Conservation (phyloP, 2,797 vertebrate genomes). For the Gastrophryne carolinensis region DNA sequence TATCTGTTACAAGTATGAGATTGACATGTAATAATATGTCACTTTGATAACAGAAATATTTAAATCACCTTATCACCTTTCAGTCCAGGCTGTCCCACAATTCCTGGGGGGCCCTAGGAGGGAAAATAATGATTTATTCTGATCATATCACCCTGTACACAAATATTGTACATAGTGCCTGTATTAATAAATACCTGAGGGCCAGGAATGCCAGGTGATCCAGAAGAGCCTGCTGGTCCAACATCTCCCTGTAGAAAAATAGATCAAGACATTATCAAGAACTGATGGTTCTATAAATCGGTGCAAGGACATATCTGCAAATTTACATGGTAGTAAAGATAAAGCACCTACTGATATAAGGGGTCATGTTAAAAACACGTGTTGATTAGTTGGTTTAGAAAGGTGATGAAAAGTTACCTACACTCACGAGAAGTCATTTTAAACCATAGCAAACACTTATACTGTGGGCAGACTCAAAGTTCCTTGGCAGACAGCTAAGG, state of each 20-base stretch:
- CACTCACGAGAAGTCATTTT: too few relatives aligned
- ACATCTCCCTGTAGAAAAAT: slow-evolving; percentile 73
- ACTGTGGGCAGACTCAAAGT: too few relatives aligned
- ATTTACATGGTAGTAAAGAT: too few relatives aligned
- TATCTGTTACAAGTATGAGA: slow-evolving; percentile 13
- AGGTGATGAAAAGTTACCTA: too few relatives aligned
- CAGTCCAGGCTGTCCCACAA: slow-evolving; percentile 90
- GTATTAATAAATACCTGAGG: slow-evolving; percentile 73
- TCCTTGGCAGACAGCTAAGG: too few relatives aligned
- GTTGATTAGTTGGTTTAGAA: too few relatives aligned
- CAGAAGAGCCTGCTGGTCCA: slow-evolving; percentile 78
- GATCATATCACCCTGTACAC: not conserved
- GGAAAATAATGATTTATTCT: slow-evolving; percentile 40
- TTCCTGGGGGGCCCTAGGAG: slow-evolving; percentile 86
- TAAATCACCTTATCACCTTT: slow-evolving; percentile 99
- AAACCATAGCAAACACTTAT: too few relatives aligned
- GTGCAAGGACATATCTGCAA: too few relatives aligned
- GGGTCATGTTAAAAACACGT: too few relatives aligned
- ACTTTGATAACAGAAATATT: slow-evolving; percentile 90
- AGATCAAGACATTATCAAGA: not conserved
- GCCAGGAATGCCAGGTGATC: slow-evolving; percentile 84
- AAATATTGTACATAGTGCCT: slow-evolving; percentile 26
- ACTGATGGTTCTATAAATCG: too few relatives aligned
- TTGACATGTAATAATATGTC: slow-evolving; percentile 53
- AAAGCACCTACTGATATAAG: too few relatives aligned